Evolutionary conservation across 2,113 vertebrate genomes (phyloP).

Genomic region (Pollimyrus isidori): DNA sequence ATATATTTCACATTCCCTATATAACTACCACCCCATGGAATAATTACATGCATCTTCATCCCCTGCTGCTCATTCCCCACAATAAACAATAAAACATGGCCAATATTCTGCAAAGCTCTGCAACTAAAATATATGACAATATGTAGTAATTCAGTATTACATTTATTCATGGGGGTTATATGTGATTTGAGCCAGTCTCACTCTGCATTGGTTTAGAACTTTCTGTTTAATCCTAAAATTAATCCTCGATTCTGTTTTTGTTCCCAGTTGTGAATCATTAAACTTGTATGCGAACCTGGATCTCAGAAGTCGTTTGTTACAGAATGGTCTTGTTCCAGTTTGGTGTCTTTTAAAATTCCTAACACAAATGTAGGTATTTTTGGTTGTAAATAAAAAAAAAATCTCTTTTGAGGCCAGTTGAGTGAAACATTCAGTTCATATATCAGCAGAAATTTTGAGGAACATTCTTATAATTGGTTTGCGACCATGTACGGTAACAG

Average conservation of each 20-base stretch:
- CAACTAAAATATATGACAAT: neutral
- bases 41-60: neutral
- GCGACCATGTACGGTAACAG: neutral
- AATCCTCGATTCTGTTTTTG: neutral
- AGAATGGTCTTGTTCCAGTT: neutral
- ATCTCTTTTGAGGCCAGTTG: neutral
- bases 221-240: neutral
- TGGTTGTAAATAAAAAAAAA: neutral
- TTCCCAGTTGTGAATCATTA: neutral
- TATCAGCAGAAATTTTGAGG: neutral
- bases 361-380: neutral
- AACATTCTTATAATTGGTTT: neutral
- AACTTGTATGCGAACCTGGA: neutral
- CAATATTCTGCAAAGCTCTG: neutral
- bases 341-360: neutral
- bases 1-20: neutral
- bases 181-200: neutral
- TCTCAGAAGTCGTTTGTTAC: neutral
- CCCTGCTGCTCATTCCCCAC: neutral
- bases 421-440: neutral
- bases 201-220: neutral
- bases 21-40: neutral
- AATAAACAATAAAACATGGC: neutral
- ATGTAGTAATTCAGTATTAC: neutral
- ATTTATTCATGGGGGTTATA: neutral